Percentiles rank a stretch among this genome's conserved stretches.
These are phyloP conservation scores for Therioaphis trifolii DNA, from an alignment of 2,888 invertebrate species.

Conservation along the genomic window DNA sequence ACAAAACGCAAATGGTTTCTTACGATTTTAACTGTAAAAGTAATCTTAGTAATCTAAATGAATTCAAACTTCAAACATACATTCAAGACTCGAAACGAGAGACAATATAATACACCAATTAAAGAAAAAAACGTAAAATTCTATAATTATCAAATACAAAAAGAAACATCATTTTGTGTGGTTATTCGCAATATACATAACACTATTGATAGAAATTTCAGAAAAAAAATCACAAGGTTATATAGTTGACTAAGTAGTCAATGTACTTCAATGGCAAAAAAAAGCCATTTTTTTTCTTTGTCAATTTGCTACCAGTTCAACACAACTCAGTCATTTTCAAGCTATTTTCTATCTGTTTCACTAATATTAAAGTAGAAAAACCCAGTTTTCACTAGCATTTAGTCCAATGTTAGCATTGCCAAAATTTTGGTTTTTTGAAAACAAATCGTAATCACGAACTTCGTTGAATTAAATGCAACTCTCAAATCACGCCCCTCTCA, in stretches of 20 bases:
- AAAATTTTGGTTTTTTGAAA: slow-evolving; percentile 8
- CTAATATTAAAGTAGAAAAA: slow-evolving; percentile 1
- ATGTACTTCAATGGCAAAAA: slow-evolving; percentile 9
- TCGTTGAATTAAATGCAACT: background rate
- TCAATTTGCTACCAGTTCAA: background rate
- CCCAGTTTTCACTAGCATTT: background rate
- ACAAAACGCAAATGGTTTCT: background rate
- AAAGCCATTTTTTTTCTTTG: background rate
- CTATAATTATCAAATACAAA: slow-evolving; percentile 23
- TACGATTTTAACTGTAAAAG: background rate
- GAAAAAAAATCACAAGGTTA: slow-evolving; percentile 8
- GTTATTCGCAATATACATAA: slow-evolving; percentile 40
- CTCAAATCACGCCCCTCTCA: background rate
- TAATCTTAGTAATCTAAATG: background rate
- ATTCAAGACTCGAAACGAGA: too few relatives aligned
- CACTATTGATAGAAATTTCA: background rate
- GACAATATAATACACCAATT: too few relatives aligned
- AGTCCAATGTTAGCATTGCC: slow-evolving; percentile 1
- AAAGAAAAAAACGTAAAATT: slow-evolving; percentile 25
- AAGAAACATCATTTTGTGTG: slow-evolving; percentile 36
- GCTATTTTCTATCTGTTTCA: background rate
- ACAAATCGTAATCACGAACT: background rate
- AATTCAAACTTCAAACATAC: background rate
- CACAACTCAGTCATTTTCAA: background rate
- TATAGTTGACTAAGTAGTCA: slow-evolving; percentile 12